These are phyloP conservation scores for Chrysotoxum bicinctum DNA, from an alignment of 2,888 invertebrate genomes.

Conservation along the genomic window DNA sequence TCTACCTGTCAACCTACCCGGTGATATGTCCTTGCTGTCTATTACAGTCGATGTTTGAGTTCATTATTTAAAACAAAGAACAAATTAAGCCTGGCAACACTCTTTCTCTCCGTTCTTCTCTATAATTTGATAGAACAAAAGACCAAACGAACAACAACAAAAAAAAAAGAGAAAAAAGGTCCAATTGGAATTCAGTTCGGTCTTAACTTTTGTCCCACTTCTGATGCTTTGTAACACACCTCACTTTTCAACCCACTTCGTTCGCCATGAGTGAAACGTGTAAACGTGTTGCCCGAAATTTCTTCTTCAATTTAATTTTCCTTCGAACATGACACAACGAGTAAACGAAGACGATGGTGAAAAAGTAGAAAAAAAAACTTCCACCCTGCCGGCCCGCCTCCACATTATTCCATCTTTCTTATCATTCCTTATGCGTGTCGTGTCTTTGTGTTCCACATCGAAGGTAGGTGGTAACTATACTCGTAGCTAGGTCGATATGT, in stretches of 20 bases:
- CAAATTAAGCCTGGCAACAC: conserved; percentile 66
- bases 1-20: background rate
- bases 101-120: conserved; percentile 8
- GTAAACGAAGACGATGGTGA: background rate
- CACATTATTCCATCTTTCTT: background rate
- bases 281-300: conserved; percentile 24
- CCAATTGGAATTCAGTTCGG: conserved; percentile 46
- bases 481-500: no score
- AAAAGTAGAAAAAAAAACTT: background rate
- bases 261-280: background rate
- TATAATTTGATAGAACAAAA: conserved; percentile 34
- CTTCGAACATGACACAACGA: background rate
- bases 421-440: background rate
- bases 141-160: background rate
- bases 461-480: no score
- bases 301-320: conserved; percentile 24
- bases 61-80: conserved; percentile 58
- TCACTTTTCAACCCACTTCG: background rate
- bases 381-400: background rate
- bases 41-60: conserved; percentile 39
- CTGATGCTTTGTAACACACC: background rate
- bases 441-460: background rate
- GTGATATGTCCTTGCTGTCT: conserved; percentile 3
- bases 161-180: background rate
- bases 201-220: conserved; percentile 21